A percentile compares a stretch with the other conserved stretches of the same genome.
phyloP scores from a whole-genome alignment of 2,888 invertebrate species.

The Caenorhabditis japonica region DNA sequence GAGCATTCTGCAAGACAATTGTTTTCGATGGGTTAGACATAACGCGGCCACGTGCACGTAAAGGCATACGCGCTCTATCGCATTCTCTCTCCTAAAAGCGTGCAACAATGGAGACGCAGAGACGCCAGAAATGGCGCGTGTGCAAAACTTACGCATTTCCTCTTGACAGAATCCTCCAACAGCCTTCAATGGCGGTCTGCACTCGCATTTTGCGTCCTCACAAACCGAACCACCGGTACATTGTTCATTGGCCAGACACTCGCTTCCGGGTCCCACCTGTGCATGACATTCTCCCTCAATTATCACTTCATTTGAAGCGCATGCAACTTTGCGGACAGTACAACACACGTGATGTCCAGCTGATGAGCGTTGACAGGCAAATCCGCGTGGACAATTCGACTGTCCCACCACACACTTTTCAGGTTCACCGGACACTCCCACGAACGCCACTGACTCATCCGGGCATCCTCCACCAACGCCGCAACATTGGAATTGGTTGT shows the following conservation, averaged over 20 bases:
- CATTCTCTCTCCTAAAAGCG: too few relatives aligned
- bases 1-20: conserved; percentile 59
- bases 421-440: conserved; percentile 64
- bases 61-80: too few relatives aligned
- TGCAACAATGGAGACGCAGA: not conserved
- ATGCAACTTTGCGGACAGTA: conserved; percentile 50
- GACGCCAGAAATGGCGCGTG: not conserved
- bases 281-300: conserved; percentile 60
- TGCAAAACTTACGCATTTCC: conserved; percentile 45
- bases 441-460: conserved; percentile 58
- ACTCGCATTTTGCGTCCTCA: conserved; percentile 55
- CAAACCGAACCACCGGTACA: conserved; percentile 66
- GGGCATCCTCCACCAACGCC: conserved; percentile 65
- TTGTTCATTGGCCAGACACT: conserved; percentile 59
- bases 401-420: conserved; percentile 64
- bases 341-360: conserved; percentile 61
- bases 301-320: conserved; percentile 57
- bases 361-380: conserved; percentile 56
- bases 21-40: too few relatives aligned
- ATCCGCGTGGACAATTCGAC: conserved; percentile 63
- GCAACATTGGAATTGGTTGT: conserved; percentile 69
- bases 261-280: conserved; percentile 54
- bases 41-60: too few relatives aligned
- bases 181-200: conserved; percentile 55
- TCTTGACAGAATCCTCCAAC: conserved; percentile 63